Evolutionary conservation across 2,113 vertebrate genomes (phyloP), one percentile per base, ranked within the genome.

Genomic region (Lota lota): DNA sequence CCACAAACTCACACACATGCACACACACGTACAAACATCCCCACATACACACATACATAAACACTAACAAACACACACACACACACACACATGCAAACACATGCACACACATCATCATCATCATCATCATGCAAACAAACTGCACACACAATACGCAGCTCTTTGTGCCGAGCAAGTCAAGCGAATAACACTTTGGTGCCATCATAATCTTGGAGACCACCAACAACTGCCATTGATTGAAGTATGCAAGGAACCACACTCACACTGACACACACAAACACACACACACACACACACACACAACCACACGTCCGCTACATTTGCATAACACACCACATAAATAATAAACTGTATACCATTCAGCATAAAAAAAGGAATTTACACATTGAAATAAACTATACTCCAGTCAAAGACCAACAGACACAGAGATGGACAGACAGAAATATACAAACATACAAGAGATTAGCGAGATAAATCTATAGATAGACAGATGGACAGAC

Each of bases 111-210:
- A 28, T 17, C 14, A 14, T 5, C 60, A 22, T 5, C 60, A 22
- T 14, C 50, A 51, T 20, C 18, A 12, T 20, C 20, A 8, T 4
- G 20, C 20, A 59, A 19, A 59, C 60, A 24, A 14, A 28, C 22
- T 24, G 24, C 61, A n/a, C 28, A 61, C 59, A 62, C 61, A 36
- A 6, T 24, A 28, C 60, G 16, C 22, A 33, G 20, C 58, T 94
- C 95, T 98, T 98, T 96, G 96, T 98, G 95, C 93, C 83, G 92
- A 96, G 88, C 94, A 95, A 99, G 94, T 97, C 94, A 97, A 95
- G 95, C 97, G 94, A 92, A 94, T 94, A 96, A 99, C 94, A 92
- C 92, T 81, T 94, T 94, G 88, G 94, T 95, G 93, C 90, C 94
- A 94, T 95, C 94, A 94, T 93, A 92, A 90, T 94, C 94, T 95